Evolutionary conservation across 2,888 invertebrate genomes (phyloP), one percentile per base, ranked within the genome.

Genomic region (Panzeria rudis): DNA sequence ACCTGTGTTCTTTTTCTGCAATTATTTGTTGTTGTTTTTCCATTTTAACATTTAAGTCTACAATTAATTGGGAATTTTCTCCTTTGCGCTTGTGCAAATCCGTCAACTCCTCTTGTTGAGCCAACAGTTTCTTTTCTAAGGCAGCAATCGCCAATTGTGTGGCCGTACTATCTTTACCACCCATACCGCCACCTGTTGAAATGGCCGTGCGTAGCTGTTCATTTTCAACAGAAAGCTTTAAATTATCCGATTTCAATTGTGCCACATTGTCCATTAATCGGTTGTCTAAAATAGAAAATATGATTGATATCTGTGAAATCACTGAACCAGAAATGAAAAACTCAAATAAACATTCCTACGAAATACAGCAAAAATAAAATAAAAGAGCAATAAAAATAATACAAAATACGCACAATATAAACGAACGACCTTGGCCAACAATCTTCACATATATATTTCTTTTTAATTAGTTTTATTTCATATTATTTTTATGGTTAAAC

Each of bases 31-130:
- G 97, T 89, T 96, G 95, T 87, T 98, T 97, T 91, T 97, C 97
- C 54, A 98, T 93, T 92, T 95, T 95, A 87, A 95, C 94, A 93
- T 97, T 98, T 47, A 98, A 94, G 92, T 97, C 98, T 85, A 98
- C 97, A 87, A 98, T 97, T 93, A 97, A 96, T 91, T 98, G 98
- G 3, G 98, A 95, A 93, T 98, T 97, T 93, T 98, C 98, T 59
- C 98, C 97, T 92, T 97, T 95, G 78, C 97, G 94, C 88, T 97
- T 94, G 90, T 98, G 98, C 78, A 98, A 92, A 78, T 97, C 97
- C 0, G 98, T 98, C 44, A 99, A 93, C 91, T 99, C 98, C 93
- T 98, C 98, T 91, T 98, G 98, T 90, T 98, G 96, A 15, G 94
- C 94, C 85, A 97, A 93, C 66, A 98, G 93, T 92, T 97, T 97